Base-by-base conservation (phyloP, 2,797 vertebrate species). In the Phoxinus dragarum region DNA sequence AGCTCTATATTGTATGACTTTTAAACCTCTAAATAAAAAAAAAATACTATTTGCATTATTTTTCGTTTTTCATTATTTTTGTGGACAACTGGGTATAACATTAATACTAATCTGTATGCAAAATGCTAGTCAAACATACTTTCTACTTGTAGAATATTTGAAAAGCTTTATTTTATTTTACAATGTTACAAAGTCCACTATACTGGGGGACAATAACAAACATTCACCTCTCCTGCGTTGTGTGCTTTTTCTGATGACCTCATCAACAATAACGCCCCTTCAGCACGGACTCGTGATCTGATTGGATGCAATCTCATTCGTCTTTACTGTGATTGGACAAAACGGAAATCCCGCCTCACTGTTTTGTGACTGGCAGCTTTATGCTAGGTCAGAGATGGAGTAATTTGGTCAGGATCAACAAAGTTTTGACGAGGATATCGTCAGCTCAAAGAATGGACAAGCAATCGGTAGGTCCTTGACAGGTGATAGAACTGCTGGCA, bases 1-100 rank as follows among this genome's bases (percentile, higher is more conserved):
- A 96, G 95, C 94, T 96, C 95, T 96, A 96, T 96, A 96, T 96
- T 96, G 95, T 96, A 96, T 95, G 94, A 96, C 96, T 96, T 96
- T 96, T 96, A 96, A 96, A 96, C 94, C 93, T 95, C 95, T 94
- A 94, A 96, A 96, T 96, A 96, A 96, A 96, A 95, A 94, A 94
- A 94, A 95, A 94, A 93, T 95, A 96, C 95, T 96, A 96, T 96
- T 96, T 96, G 96, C 95, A 96, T 93, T 95, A 94, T 90, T 90
- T 61, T 1, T 85, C n/a, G 31, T 54, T 6, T 34, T 67, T 5
- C 40, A 1, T 64, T 40, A n/a, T 64, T 75, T 52, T 61, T 49
- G 64, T 36, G 3, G 10, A 44, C 17, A 47, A 27, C 27, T 64
- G 61, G 12, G 2, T 0, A 6, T 3, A 27, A 31, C 6, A 61